Evolutionary conservation across 2,797 vertebrate species (phyloP), one percentile per base, ranked within the genome.

Genomic region (Aphelocoma californica): DNA sequence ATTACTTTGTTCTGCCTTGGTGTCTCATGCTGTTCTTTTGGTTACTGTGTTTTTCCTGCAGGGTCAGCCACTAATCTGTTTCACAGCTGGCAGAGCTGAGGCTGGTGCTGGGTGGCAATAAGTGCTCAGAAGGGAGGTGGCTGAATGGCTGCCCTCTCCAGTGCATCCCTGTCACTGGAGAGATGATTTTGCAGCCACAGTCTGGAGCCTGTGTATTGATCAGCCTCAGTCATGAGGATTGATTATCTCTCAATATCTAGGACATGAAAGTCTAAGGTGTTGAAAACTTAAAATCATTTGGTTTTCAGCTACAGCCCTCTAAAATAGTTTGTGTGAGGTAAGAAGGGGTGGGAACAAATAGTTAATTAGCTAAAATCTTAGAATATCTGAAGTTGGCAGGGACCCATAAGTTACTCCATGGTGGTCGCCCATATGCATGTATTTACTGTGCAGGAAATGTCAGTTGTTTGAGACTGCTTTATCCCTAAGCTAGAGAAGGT

Each of bases 31-130:
- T 79, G 80, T 72, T 93, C 61, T 69, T 80, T 57, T 69, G 34
- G 67, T 85, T 85, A 53, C 54, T 66, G 44, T 64, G 36, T 86
- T 83, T 94, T 91, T 93, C 75, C 54, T 75, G 3, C 34, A 32
- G 47, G 50, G 25, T 58, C 67, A 92, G 69, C 62, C n/a, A 12
- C 69, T 86, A 40, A 61, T 90, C 23, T 65, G 20, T 88, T 90
- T 81, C 47, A 9, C 66, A 62, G 77, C 80, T 90, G 94, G 70
- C 86, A 48, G 54, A 54, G 12, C 32, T 81, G 44, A 53, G 64
- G 81, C 72, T 77, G 67, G 10, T 91, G 84, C 69, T 78, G 60
- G 25, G n/a, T 40, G 64, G 70, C 54, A 77, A 0, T 36, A 14
- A 82, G 60, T 2, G 66, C 61, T 69, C 58, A 48, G 70, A 36